phyloP scores from a whole-genome alignment of 2,888 invertebrate genomes.

The Lasioglossum marginatum region DNA sequence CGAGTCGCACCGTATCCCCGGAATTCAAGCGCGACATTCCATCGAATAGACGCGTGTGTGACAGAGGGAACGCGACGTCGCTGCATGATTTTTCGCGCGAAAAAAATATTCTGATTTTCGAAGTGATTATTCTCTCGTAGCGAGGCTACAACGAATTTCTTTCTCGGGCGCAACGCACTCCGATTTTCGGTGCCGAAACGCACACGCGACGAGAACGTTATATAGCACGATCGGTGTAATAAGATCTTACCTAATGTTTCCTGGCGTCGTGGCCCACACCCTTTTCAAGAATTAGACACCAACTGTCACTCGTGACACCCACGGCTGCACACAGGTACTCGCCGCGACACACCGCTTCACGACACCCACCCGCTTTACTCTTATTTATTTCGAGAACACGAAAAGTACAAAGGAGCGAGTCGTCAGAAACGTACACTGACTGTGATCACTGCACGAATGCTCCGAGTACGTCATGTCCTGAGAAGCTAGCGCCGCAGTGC shows the following conservation, averaged over 20 bases:
- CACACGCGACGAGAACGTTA: constrained; percentile 29
- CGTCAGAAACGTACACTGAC: constrained; percentile 76
- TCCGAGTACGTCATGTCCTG: constrained; percentile 74
- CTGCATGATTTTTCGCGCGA: constrained; percentile 5
- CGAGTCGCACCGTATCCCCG: constrained; percentile 29
- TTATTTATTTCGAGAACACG: constrained; percentile 60
- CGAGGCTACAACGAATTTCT: background rate
- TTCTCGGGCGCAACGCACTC: background rate
- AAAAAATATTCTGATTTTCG: background rate
- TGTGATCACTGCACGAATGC: constrained; percentile 78
- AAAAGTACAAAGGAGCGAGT: constrained; percentile 68
- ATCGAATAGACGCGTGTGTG: constrained; percentile 41
- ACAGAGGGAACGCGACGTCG: constrained; percentile 17
- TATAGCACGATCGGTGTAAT: constrained; percentile 23
- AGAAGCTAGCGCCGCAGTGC: constrained; percentile 72
- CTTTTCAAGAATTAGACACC: constrained; percentile 63
- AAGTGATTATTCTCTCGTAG: no score
- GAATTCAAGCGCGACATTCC: constrained; percentile 56
- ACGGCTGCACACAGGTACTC: constrained; percentile 45
- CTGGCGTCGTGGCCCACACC: constrained; percentile 79
- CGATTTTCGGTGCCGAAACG: background rate
- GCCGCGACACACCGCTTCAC: constrained; percentile 45
- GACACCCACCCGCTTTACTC: constrained; percentile 44
- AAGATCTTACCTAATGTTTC: constrained; percentile 75
- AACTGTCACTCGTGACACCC: constrained; percentile 71